Evolutionary conservation across 2,113 vertebrate genomes (phyloP).

Genomic region (Thymallus thymallus): DNA sequence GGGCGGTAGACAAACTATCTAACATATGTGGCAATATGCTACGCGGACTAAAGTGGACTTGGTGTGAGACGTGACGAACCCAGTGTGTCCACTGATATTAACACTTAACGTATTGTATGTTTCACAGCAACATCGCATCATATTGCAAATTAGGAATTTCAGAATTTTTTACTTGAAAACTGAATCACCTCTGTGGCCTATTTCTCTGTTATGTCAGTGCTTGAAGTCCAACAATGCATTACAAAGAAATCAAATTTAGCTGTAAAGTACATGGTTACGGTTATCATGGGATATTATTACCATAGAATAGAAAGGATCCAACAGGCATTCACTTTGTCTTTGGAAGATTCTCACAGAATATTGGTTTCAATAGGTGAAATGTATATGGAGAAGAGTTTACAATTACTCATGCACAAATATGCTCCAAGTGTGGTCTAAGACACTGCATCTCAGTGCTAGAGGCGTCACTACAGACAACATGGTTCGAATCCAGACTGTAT

Average conservation of each 20-base stretch:
- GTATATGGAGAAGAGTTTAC: neutral
- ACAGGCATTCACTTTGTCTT: neutral
- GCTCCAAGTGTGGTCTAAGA: no score
- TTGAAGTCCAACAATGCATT: neutral
- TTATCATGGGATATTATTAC: no score
- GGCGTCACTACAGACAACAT: no score
- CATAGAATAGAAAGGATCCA: neutral
- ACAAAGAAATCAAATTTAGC: neutral
- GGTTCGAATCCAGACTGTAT: no score
- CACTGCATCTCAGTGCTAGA: no score
- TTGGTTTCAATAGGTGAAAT: neutral
- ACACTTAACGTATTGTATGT: neutral
- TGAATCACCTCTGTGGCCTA: neutral
- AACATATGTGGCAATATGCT: conserved; percentile 48
- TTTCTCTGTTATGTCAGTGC: neutral
- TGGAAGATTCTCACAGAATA: neutral
- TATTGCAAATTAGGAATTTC: neutral
- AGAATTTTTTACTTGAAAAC: neutral
- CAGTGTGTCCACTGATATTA: neutral
- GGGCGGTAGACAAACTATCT: conserved; percentile 53
- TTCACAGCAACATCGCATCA: neutral
- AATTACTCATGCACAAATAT: no score
- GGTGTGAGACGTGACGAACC: neutral
- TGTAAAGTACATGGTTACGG: neutral
- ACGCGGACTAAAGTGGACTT: conserved; percentile 11